Conservation (phyloP, 2,797 vertebrate genomes). For the Knipowitschia caucasica region DNA sequence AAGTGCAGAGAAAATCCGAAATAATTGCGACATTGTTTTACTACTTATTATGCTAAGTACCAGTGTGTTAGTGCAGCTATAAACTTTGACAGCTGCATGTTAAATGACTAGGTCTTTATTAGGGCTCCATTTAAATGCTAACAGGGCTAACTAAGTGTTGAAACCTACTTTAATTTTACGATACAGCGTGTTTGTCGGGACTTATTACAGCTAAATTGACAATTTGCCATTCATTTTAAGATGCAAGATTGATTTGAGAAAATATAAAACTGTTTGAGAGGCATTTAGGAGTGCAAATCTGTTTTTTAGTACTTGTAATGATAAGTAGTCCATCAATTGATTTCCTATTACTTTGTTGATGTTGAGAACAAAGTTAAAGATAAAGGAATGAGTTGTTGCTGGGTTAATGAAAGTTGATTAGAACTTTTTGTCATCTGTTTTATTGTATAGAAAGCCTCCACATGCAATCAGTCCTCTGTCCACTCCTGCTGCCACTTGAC, state of each 20-base stretch:
- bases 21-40: constrained; percentile 7
- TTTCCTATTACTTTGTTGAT: no score
- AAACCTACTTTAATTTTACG: constrained; percentile 7
- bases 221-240: not conserved
- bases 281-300: not conserved
- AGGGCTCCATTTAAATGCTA: constrained; percentile 1
- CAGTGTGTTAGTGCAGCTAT: not conserved
- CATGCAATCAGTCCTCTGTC: constrained; percentile 3
- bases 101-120: not conserved
- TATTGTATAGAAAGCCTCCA: not conserved
- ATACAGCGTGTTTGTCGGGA: not conserved
- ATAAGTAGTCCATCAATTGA: not conserved
- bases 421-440: not conserved
- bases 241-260: not conserved
- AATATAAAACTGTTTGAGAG: not conserved
- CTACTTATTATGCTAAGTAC: constrained; percentile 12
- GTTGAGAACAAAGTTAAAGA: no score
- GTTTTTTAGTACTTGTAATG: not conserved
- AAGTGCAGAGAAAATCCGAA: constrained; percentile 2
- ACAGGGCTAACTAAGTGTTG: constrained; percentile 3
- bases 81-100: not conserved
- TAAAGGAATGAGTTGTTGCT: not conserved
- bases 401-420: not conserved
- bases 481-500: constrained; percentile 1
- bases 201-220: not conserved